These are phyloP conservation scores for Leuciscus waleckii DNA, from an alignment of 2,797 vertebrate species.

Conservation along the genomic window DNA sequence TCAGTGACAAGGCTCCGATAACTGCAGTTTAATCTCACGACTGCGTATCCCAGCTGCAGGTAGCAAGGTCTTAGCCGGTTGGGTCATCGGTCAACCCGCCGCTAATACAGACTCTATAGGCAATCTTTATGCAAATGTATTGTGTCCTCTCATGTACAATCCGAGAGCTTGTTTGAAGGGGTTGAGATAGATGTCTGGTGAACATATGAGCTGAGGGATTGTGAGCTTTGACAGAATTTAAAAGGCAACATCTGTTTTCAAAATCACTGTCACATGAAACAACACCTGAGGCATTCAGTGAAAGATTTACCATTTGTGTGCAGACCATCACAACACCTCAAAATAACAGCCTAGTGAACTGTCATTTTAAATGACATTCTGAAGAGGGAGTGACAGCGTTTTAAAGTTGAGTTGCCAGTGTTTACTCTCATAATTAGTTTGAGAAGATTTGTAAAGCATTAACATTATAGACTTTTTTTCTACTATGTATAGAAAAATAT, in stretches of 20 bases:
- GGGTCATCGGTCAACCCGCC: neutral
- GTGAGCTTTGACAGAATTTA: conserved; percentile 20
- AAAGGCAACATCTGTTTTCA: conserved; percentile 49
- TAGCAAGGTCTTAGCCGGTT: conserved; percentile 21
- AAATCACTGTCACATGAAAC: conserved; percentile 3
- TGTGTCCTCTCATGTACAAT: conserved; percentile 16
- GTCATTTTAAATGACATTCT: neutral
- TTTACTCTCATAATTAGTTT: neutral
- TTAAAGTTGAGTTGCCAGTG: neutral
- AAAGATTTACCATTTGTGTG: neutral
- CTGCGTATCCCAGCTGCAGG: conserved; percentile 20
- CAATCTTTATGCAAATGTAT: neutral
- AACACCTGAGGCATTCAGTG: neutral
- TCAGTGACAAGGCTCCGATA: conserved; percentile 48
- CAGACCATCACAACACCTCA: neutral
- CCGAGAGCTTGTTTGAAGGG: conserved; percentile 19
- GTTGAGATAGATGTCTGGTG: conserved; percentile 19
- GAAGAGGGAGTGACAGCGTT: neutral
- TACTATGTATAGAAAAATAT: neutral
- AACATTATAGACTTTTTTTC: neutral
- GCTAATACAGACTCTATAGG: conserved; percentile 1
- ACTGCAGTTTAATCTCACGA: conserved; percentile 53
- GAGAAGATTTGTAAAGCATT: neutral
- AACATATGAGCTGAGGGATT: conserved; percentile 1
- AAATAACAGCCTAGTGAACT: neutral